Evolutionary conservation across 1,140 invertebrate species (phyloP).

Genomic region (Periplaneta americana): DNA sequence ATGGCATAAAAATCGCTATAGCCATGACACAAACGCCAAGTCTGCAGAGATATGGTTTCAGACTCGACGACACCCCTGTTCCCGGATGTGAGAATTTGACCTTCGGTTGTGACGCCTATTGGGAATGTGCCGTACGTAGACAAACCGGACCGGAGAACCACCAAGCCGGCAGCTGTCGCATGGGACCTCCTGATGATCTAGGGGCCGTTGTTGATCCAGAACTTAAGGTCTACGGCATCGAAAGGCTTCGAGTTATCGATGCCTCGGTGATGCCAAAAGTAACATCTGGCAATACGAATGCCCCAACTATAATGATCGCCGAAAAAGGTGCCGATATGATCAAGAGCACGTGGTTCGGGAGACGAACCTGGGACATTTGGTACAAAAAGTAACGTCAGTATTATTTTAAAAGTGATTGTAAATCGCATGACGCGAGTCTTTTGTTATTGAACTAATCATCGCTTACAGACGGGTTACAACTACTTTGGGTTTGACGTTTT

Average conservation of each 20-base stretch:
- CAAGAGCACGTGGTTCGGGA: constrained; percentile 43
- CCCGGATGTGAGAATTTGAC: constrained; percentile 63
- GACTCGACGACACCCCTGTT: constrained; percentile 61
- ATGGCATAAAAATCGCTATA: constrained; percentile 68
- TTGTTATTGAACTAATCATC: no score
- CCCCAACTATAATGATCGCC: constrained; percentile 79
- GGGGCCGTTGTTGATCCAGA: constrained; percentile 65
- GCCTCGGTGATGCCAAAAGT: constrained; percentile 74
- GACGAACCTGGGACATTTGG: not conserved
- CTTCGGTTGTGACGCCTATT: constrained; percentile 72
- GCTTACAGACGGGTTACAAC: no score
- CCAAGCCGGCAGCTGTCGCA: constrained; percentile 71
- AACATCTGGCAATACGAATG: constrained; percentile 72
- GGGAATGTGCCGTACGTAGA: constrained; percentile 70
- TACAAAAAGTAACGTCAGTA: not conserved
- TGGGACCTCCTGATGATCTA: constrained; percentile 63
- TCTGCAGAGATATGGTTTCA: constrained; percentile 57
- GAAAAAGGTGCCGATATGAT: constrained; percentile 82
- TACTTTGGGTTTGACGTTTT: no score
- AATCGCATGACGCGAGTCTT: not conserved
- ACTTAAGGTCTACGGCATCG: constrained; percentile 60
- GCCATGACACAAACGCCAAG: constrained; percentile 58
- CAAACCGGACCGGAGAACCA: constrained; percentile 79
- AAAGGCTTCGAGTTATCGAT: constrained; percentile 66
- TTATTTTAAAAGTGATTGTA: not conserved